Conservation (phyloP, 2,888 invertebrate genomes). For the Caenorhabditis doughertyi region DNA sequence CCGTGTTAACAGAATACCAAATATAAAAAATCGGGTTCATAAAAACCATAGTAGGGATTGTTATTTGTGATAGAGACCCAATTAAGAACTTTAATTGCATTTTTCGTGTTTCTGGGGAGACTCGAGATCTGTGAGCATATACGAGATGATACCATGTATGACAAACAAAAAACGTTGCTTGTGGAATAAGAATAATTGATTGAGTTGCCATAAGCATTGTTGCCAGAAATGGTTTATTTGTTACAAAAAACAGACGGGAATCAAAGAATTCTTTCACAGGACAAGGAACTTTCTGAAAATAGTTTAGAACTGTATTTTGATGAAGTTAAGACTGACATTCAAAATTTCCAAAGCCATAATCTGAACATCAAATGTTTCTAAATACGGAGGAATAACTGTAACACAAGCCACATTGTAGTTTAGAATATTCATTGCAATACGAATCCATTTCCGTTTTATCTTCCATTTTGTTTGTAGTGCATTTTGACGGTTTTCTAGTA, state of each 20-base stretch:
- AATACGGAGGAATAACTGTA: constrained; percentile 34
- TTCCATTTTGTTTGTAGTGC: constrained; percentile 31
- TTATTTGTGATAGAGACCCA: neutral
- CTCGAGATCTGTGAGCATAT: constrained; percentile 15
- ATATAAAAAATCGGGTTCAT: constrained; percentile 38
- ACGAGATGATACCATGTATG: constrained; percentile 42
- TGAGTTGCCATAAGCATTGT: constrained; percentile 40
- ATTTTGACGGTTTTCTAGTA: constrained; percentile 42
- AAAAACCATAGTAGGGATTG: constrained; percentile 6
- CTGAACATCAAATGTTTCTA: constrained; percentile 9
- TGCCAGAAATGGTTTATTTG: constrained; percentile 15
- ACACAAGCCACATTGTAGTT: constrained; percentile 33
- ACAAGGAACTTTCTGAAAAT: constrained; percentile 29
- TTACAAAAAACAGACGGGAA: constrained; percentile 17
- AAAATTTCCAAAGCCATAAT: constrained; percentile 1
- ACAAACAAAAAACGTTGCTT: constrained; percentile 3
- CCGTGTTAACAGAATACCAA: constrained; percentile 31
- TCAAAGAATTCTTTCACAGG: constrained; percentile 37
- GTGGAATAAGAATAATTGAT: constrained; percentile 21
- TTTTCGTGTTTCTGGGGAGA: constrained; percentile 19
- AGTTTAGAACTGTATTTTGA: neutral
- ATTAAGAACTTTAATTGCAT: constrained; percentile 39
- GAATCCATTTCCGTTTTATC: constrained; percentile 13
- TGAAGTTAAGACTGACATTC: neutral
- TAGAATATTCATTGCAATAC: neutral